Conservation (phyloP, 2,113 vertebrate genomes). For the Stictonetta naevosa region DNA sequence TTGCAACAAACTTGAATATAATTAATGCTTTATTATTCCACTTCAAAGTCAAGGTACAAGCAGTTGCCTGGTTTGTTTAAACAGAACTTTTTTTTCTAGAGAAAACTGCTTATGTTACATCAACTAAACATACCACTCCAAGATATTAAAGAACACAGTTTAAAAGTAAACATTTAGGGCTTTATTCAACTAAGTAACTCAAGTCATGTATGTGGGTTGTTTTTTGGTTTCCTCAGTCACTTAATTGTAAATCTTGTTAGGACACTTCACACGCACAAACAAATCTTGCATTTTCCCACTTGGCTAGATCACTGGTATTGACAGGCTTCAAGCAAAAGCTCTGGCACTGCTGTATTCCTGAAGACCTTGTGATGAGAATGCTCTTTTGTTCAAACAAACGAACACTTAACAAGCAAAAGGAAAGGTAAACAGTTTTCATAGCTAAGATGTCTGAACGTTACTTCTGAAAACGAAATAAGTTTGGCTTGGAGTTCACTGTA, state of each 20-base stretch:
- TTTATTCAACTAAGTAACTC: not conserved
- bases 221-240: not conserved
- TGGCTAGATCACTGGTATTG: not conserved
- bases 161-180: not conserved
- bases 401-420: not conserved
- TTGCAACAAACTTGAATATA: not conserved
- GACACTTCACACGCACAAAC: not conserved
- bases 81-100: not conserved
- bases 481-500: not conserved
- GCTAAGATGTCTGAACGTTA: not conserved
- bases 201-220: not conserved
- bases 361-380: accelerated
- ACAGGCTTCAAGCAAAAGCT: not conserved
- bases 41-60: not conserved
- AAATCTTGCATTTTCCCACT: not conserved
- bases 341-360: not conserved
- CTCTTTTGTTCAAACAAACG: not conserved
- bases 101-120: not conserved
- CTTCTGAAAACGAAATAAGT: not conserved
- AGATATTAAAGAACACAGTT: not conserved
- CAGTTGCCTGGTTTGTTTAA: not conserved
- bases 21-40: not conserved
- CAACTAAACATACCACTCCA: not conserved
- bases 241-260: not conserved
- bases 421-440: not conserved